Evolutionary conservation across 2,888 invertebrate species (phyloP), one percentile per base, ranked within the genome.

Genomic region (Augochlorella aurata): DNA sequence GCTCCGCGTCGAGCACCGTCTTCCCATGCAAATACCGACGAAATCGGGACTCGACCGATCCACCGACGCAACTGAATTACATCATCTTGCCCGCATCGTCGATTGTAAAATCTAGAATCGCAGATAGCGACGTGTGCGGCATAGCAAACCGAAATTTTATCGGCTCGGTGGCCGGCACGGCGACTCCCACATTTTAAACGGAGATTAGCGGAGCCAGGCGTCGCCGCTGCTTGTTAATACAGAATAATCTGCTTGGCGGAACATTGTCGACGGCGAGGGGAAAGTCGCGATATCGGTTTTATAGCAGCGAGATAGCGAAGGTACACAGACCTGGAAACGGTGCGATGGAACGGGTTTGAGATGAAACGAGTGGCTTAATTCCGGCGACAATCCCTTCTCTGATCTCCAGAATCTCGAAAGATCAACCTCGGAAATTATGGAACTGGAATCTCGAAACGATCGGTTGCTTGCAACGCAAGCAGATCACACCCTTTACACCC

Each of bases 181-280:
- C 24, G 38, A 61, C 79, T 24, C 78, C 78, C 78, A 78, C 76
- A 45, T 65, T 71, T 77, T 47, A n/a, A 44, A 24, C 24, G 8
- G 9, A 50, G 24, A 66, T 50, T 63, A 45, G 24, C 63, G 12
- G n/a, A 38, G 65, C 1, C 1, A 5, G 12, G 8, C 24, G 16
- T 38, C 14, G 44, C 16, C 10, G 18, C 44, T 45, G 70, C 52
- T 70, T 21, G 70, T 54, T 70, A 50, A 52, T 44, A 21, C 52
- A 38, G 70, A 44, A 21, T 52, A 52, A 70, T 66, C 66, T 45
- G 45, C 21, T 45, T 14, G 5, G 45, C 7, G n/a, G 1, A 47
- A 66, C 24, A 49, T 9, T 18, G 65, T 65, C 38, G n/a, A 38
- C 9, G 10, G 18, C 38, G 63, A 63, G 50, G 50, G 65, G 16